phyloP scores from a whole-genome alignment of 1,140 invertebrate species.

The Philopotamus ludificatus region DNA sequence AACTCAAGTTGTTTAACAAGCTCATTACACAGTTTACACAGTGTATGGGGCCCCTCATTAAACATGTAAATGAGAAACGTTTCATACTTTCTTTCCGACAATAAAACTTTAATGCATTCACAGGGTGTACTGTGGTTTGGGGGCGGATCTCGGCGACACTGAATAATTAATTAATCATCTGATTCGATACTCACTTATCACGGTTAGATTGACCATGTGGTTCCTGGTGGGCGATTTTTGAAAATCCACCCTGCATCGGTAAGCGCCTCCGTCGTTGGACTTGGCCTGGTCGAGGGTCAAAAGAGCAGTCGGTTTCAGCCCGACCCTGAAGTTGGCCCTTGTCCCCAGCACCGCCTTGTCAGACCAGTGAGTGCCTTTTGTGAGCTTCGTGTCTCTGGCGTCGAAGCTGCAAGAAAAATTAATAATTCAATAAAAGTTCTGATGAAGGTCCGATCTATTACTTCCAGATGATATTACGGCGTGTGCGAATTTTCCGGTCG shows the following conservation, averaged over 20 bases:
- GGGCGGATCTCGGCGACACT: no score
- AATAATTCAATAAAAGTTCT: not conserved
- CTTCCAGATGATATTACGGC: not conserved
- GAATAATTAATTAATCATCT: not conserved
- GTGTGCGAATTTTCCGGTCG: not conserved
- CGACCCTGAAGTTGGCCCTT: conserved; percentile 58
- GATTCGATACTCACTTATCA: conserved; percentile 83
- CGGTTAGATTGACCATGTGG: conserved; percentile 73
- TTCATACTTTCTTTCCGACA: not conserved
- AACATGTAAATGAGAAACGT: not conserved
- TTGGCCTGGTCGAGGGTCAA: conserved; percentile 65
- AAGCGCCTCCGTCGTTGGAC: conserved; percentile 69
- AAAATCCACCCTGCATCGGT: conserved; percentile 79
- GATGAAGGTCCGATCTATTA: not conserved
- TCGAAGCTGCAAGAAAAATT: conserved; percentile 58
- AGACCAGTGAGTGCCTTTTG: conserved; percentile 59
- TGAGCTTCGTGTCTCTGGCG: conserved; percentile 57
- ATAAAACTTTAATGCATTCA: no score
- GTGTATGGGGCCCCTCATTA: conserved; percentile 2
- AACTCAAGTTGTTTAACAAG: not conserved
- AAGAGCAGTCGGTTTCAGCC: conserved; percentile 56
- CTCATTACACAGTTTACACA: not conserved
- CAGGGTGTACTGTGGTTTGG: no score
- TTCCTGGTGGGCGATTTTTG: conserved; percentile 77
- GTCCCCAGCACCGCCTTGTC: conserved; percentile 59